Base-by-base conservation (phyloP, 2,113 vertebrate genomes). In the Nicator chloris region DNA sequence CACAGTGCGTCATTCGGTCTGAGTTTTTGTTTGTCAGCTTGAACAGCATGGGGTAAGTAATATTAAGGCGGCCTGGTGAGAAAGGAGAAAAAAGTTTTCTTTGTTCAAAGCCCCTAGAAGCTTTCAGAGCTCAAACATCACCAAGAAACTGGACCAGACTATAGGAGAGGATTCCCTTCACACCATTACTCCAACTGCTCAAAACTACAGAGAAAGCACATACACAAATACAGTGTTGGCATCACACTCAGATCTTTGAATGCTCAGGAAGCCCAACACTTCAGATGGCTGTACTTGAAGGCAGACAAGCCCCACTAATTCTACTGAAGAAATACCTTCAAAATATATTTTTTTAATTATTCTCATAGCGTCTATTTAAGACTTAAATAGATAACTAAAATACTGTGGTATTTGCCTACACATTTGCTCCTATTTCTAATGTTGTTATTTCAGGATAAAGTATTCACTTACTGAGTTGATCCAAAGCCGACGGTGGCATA, bases 1-100 rank as follows among this genome's bases (percentile, higher is more conserved):
- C 99, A 44, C 99, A 99, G 95, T 99, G 99, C 0, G 99, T 99
- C 99, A 99, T 98, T 72, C 99, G 98, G 97, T 99, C 99, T 0
- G 99, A 99, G 95, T 99, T 99, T 95, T 99, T 99, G 97, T 99
- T 99, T 60, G 99, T 99, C 97, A 99, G 97, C 93, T 99, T 99
- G 95, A 99, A 99, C 80, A 99, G 97, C 99, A 99, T 99, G 2
- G 99, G 99, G 63, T 99, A 99, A 22, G 99, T 99, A 76, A 99
- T 99, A 77, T 99, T 99, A 77, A 99, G 99, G 78, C 99, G 98
- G 96, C 99, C 99, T 99, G 72, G 13, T 33, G 81, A 91, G 24
- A 72, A 60, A 77, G 71, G 23, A 85, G 6, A 24, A 20, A 49
- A 27, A 21, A 9, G 4, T 5, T 14, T 44, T 18, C 9, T 35